Base-by-base conservation (phyloP, 2,888 invertebrate species). In the Caenorhabditis sp. region DNA sequence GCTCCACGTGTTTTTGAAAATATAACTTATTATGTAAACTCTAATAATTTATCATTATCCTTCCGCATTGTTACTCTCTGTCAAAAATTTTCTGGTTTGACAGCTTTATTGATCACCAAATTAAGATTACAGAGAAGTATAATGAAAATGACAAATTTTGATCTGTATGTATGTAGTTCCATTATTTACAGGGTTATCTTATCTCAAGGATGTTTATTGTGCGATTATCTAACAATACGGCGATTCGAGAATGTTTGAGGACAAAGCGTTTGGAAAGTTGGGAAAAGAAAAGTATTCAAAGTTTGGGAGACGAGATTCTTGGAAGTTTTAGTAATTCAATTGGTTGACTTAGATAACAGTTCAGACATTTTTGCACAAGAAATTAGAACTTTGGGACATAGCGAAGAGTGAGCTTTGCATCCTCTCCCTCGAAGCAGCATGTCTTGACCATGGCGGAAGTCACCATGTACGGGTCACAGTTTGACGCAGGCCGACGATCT, bases 401-500 rank as follows among this genome's bases (percentile, higher is more conserved):
- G 22, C 85, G 85, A 66, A 89, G 72, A 16, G 75, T 84, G 22
- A 89, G 82, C 73, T 86, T 87, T 16, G 87, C 75, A 54, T 89
- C 89, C 7, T 81, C 77, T 28, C 89, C 89, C 12, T 74, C 76
- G 66, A 89, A 81, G 79, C 89, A 89, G 58, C 89, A 89, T 19
- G 89, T 89, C 31, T 85, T 87, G 26, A 87, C 85, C 47, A 89
- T 86, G 0, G 89, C 89, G 1, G 84, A 76, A 12, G 89, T 89
- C 26, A 86, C 86, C 79, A 83, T 82, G 70, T 90, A 90, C 31
- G 90, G 90, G 77, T 90, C 90, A 80, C 90, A 90, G 84, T 90
- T 90, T 56, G 89, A 89, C 1, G 90, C 83, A 14, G 90, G 90
- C 2, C 90, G 82, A 16, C 90, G 85, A 64, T 90, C 90, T 72